A percentile compares a stretch with the other conserved stretches of the same genome.
Evolutionary conservation across 1,140 invertebrate species (phyloP).

Genomic region (Oryzaephilus surinamensis): DNA sequence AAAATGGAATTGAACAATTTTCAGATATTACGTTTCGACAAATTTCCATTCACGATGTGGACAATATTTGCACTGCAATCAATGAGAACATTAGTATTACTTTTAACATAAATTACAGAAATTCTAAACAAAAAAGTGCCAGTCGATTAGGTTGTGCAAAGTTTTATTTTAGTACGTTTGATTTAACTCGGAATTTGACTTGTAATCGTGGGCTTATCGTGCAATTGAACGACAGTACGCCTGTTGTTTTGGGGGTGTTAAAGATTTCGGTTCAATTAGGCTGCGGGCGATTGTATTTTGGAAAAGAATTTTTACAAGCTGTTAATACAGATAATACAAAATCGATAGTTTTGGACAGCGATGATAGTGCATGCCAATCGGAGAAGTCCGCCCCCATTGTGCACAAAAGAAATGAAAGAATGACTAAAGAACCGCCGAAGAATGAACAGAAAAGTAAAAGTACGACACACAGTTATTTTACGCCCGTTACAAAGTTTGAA

Average conservation of each 20-base stretch:
- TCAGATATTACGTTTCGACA: constrained; percentile 26
- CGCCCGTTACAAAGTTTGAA: too few species aligned
- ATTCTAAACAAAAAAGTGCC: constrained; percentile 23
- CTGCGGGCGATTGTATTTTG: constrained; percentile 39
- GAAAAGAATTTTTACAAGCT: constrained; percentile 35
- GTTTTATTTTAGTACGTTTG: constrained; percentile 26
- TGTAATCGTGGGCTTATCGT: constrained; percentile 22
- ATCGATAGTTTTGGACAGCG: constrained; percentile 11
- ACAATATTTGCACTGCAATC: constrained; percentile 20
- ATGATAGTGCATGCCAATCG: too few species aligned
- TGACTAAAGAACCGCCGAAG: neutral
- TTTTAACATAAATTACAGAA: constrained; percentile 27
- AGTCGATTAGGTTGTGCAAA: constrained; percentile 22
- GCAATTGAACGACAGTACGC: constrained; percentile 17
- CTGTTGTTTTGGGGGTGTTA: constrained; percentile 28
- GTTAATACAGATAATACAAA: constrained; percentile 10
- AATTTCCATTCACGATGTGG: constrained; percentile 24
- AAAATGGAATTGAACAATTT: constrained; percentile 4
- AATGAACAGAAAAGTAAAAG: neutral
- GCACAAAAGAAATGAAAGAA: neutral
- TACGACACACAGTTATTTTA: too few species aligned
- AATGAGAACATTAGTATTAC: constrained; percentile 20
- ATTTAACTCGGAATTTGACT: constrained; percentile 18
- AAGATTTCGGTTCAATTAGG: constrained; percentile 40
- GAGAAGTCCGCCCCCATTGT: too few species aligned